phyloP scores from a whole-genome alignment of 2,888 invertebrate genomes.

The Thumatha senex region DNA sequence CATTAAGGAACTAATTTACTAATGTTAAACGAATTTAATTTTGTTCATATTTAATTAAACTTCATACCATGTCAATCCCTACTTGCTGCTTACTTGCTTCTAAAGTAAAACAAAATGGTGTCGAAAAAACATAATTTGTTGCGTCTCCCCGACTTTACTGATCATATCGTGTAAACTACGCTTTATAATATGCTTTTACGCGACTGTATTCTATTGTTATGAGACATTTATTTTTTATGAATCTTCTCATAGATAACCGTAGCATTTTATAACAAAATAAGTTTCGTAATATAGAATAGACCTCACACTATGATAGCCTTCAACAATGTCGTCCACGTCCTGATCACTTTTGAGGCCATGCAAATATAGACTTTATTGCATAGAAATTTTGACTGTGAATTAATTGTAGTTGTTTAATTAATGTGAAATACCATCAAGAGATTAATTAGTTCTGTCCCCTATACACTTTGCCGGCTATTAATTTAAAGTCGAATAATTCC shows the following conservation, averaged over 20 bases:
- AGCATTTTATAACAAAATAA: conserved; percentile 43
- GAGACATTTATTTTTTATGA: conserved; percentile 71
- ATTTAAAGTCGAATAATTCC: conserved; percentile 66
- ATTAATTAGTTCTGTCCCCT: conserved; percentile 77
- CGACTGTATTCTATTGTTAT: conserved; percentile 60
- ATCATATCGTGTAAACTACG: conserved; percentile 73
- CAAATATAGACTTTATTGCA: conserved; percentile 26
- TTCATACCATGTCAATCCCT: too few species aligned
- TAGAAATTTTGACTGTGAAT: conserved; percentile 17
- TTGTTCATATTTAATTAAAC: conserved; percentile 35
- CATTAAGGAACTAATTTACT: too few species aligned
- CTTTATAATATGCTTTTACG: conserved; percentile 67
- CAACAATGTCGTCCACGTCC: conserved; percentile 41
- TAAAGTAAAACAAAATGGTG: too few species aligned
- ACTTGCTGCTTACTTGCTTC: too few species aligned
- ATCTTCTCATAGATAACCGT: conserved; percentile 54
- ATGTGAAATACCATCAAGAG: conserved; percentile 66
- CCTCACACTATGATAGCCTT: conserved; percentile 68
- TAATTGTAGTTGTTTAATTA: conserved; percentile 57
- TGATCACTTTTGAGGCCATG: conserved; percentile 20
- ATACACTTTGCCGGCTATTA: conserved; percentile 72
- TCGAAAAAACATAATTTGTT: conserved; percentile 69
- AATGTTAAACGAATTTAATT: too few species aligned
- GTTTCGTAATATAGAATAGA: conserved; percentile 55
- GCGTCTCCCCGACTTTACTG: conserved; percentile 55